Base-by-base conservation (phyloP, 2,888 invertebrate species). In the Eurytoma californica region DNA sequence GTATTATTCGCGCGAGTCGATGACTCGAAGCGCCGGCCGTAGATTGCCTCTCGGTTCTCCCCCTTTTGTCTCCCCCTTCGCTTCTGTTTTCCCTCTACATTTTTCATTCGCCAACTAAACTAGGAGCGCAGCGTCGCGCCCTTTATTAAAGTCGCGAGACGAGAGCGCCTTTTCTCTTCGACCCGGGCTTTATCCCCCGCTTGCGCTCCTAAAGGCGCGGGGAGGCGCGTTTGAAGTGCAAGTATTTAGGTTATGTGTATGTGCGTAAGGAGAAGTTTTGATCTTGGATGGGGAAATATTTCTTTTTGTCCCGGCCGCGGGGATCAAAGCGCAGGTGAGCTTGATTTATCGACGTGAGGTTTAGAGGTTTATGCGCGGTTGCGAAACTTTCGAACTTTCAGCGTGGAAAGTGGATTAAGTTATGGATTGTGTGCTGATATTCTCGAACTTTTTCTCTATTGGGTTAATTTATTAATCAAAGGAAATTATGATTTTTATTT, bases 71-170 rank as follows among this genome's bases (percentile, higher is more conserved):
- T 18, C 55, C 49, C 24, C 39, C 39, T 39, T 39, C 39, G 39
- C 7, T 39, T 67, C 55, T 66, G 66, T 72, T 75, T 67, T 55
- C 77, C 70, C 68, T 68, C 65, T 70, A 53, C 67, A 72, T 72
- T 61, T 72, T 80, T 79, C 57, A 73, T 69, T 63, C 53, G 39
- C 39, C 39, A 4, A 18, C 55, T 74, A 28, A 61, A 61, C 63
- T 69, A 7, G 24, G 69, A 70, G 70, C 39, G 60, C 18, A n/a
- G 72, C n/a, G 53, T 18, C 30, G 18, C 58, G 81, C 82, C 82
- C 82, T 82, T 82, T 83, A 82, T 82, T 81, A 82, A 82, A 81
- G 82, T 79, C 66, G 76, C 72, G 72, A 67, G 77, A 61, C 69
- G 51, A 20, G 67, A 7, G 12, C 28, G 9, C 28, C 28, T 60